Evolutionary conservation across 2,797 vertebrate genomes (phyloP).

Genomic region (Leptodactylus fallax): DNA sequence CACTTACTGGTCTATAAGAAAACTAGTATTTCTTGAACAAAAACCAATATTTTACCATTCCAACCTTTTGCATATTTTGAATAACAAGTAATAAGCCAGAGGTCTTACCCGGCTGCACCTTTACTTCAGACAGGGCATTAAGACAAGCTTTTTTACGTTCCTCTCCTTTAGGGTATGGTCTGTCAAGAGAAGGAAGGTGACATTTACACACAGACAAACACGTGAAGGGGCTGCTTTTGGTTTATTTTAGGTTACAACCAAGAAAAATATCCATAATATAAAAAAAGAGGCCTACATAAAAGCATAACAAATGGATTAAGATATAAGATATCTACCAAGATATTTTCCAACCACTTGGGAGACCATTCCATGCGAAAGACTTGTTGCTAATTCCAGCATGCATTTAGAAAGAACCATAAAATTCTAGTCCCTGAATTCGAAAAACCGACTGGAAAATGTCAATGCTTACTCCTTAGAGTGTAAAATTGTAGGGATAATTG

Average conservation of each 20-base stretch:
- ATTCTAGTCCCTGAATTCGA: neutral
- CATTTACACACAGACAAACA: neutral
- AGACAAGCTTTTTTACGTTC: conserved; percentile 95
- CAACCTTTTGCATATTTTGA: neutral
- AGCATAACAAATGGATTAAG: neutral
- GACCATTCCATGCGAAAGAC: neutral
- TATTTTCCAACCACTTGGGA: neutral
- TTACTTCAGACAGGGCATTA: conserved; percentile 92
- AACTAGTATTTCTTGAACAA: neutral
- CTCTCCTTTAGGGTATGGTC: conserved; percentile 95
- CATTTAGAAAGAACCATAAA: neutral
- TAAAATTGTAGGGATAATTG: neutral
- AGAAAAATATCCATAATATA: neutral
- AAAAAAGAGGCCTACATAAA: neutral
- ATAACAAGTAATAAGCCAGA: neutral
- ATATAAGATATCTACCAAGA: too few species aligned
- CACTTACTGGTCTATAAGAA: neutral
- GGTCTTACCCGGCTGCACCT: conserved; percentile 91
- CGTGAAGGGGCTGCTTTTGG: neutral
- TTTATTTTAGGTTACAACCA: neutral
- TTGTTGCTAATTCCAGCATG: neutral
- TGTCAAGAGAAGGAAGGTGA: conserved; percentile 67
- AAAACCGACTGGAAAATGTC: neutral
- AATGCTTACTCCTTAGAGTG: neutral
- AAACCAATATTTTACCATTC: neutral